Base-by-base conservation (phyloP, 2,797 vertebrate genomes). In the Parauchenoglanis ngamensis region DNA sequence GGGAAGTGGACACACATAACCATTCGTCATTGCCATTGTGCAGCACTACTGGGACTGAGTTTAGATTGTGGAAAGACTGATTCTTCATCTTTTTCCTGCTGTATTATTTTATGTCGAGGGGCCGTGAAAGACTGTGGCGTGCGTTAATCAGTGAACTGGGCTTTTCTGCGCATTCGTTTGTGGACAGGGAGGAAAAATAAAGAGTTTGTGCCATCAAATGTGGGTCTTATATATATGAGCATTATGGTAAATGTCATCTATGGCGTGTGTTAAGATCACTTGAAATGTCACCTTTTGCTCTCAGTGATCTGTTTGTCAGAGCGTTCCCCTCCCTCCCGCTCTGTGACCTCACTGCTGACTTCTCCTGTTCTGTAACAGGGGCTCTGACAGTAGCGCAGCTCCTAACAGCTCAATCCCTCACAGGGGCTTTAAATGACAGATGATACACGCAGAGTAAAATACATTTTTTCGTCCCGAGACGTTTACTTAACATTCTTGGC, bases 11-110 rank as follows among this genome's bases (percentile, higher is more conserved):
- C 84, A 56, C 77, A 85, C 67, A 72, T 19, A 67, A 65, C 65
- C 59, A 85, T 88, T 80, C 40, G 52, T 88, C 84, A 88, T 31
- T 86, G 84, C 87, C 84, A 86, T 59, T 23, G 12, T 44, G 70
- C 44, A 72, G 72, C 59, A 61, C 52, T 63, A 31, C 46, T 65
- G 87, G 73, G 80, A 76, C 81, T 44, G 61, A 46, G 84, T 89
- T 86, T 59, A 86, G 78, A 83, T 77, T 82, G 70, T 68, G 87
- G 78, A 82, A 81, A 40, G 83, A 81, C 21, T 75, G 78, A 88
- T 83, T 68, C 59, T 67, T 82, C 59, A 73, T 85, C 70, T 35
- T 52, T 57, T 76, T 49, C 40, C 54, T 25, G 23, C 56, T 63
- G 46, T 57, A 44, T 76, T 82, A 46, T 85, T 76, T 76, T 49